Evolutionary conservation across 1,140 invertebrate species (phyloP), one percentile per base, ranked within the genome.

Genomic region (Harpegnathos saltator): DNA sequence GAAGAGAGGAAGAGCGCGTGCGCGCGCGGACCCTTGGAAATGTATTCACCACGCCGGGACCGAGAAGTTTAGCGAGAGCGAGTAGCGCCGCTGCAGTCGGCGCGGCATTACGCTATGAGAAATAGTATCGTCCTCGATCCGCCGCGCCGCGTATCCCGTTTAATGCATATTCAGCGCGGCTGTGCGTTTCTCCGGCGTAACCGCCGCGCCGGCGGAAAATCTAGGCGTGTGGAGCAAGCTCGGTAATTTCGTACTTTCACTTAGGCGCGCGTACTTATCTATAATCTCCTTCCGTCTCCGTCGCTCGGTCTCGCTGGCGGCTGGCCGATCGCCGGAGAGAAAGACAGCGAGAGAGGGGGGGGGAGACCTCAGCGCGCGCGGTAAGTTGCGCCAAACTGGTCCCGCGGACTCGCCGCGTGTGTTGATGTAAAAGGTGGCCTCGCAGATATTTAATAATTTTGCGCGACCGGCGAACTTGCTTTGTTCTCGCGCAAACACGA

Each of bases 11-110:
- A 44, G 38, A 83, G 82, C 85, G n/a, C n/a, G n/a, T n/a, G n/a
- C 86, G 82, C 65, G 62, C 9, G 68, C 17, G 69, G 81, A 78
- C 83, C 86, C 77, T 83, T 38, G 78, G 26, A 89, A 90, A 90
- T 90, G 90, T 90, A 88, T 90, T 89, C 89, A 89, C 89, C 87
- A 69, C 87, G 69, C 63, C 77, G 82, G 33, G 65, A 75, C 54
- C 61, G 84, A 85, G 86, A 84, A 44, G 38, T 44, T 86, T 86
- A 82, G 82, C 78, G 56, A 82, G 56, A 82, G 56, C 56, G 65
- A 77, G 52, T 68, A 73, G 72, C 22, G 29, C 19, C 29, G 26
- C 44, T 44, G 77, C 26, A 58, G 33, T 58, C 44, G 66, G 26
- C 83, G 50, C 29, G 9, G 63, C 29, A 58, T 85, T 86, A 50